Evolutionary conservation across 2,888 invertebrate species (phyloP), one percentile per base, ranked within the genome.

Genomic region (Ennomos erosarius): DNA sequence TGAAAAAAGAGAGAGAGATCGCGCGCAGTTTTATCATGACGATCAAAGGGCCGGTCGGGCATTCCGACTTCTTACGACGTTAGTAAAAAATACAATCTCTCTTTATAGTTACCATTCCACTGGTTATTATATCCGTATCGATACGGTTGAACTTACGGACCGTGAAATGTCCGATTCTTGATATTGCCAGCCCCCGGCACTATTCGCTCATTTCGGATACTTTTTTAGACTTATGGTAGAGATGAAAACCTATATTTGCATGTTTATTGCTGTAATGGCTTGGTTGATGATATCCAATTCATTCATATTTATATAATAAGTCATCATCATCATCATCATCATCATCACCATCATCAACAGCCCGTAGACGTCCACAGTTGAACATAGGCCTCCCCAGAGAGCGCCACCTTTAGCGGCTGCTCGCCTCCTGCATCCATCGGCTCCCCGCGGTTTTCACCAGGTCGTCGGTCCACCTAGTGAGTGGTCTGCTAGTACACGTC

Each of bases 21-120:
- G 87, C 87, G 75, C 79, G 85, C 84, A 84, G 78, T 88, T 90
- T 88, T 90, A 90, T 90, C 88, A 88, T 88, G 88, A 81, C 88
- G 90, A 91, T 91, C 90, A 90, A 92, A 91, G 91, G 91, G 85
- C 85, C 88, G 87, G 82, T 81, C 88, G 87, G 85, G 83, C 90
- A 89, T 91, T 91, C 90, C 90, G 82, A 90, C 84, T 88, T 87
- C 90, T 90, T 91, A 91, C 86, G 91, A 91, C 88, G 90, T 88
- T 90, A 91, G 89, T 91, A 91, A 91, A 91, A 90, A 91, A 90
- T 87, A 91, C 90, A 91, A 91, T 91, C 90, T 91, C 82, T 87
- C 91, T 91, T 91, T 91, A 91, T 91, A 91, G 91, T 91, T 90
- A 91, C 88, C 89, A 90, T 91, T 91, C 83, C 88, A 87, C 86